Evolutionary conservation across 1,140 invertebrate genomes (phyloP).

Genomic region (Musca vetustissima): DNA sequence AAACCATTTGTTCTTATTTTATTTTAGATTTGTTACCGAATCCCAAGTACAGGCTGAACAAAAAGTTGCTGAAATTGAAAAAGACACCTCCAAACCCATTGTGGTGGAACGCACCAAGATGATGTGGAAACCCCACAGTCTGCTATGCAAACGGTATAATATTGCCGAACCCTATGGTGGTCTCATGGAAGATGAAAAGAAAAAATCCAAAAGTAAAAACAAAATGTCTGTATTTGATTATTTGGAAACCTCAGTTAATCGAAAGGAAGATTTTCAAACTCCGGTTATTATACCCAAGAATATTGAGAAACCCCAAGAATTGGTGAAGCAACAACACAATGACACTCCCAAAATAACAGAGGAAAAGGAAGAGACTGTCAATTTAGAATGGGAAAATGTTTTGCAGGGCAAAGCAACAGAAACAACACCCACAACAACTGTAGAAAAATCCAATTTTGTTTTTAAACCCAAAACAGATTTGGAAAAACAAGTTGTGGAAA

Average conservation of each 20-base stretch:
- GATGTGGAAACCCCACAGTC: slow-evolving; percentile 82
- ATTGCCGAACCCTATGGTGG: slow-evolving; percentile 80
- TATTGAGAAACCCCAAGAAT: slow-evolving; percentile 35
- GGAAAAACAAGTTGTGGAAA: slow-evolving; percentile 48
- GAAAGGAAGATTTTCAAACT: slow-evolving; percentile 60
- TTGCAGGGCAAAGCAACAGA: not conserved
- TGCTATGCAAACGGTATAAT: slow-evolving; percentile 93
- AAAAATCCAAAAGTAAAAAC: slow-evolving; percentile 61
- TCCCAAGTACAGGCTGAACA: slow-evolving; percentile 31
- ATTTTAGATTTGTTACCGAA: slow-evolving; percentile 38
- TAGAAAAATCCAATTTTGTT: not conserved
- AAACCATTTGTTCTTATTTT: slow-evolving; percentile 5
- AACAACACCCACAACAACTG: not conserved
- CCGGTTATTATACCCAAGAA: slow-evolving; percentile 48
- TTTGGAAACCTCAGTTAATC: slow-evolving; percentile 63
- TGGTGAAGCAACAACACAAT: slow-evolving; percentile 9
- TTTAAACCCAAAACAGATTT: slow-evolving; percentile 45
- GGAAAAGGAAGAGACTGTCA: not conserved
- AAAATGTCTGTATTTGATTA: slow-evolving; percentile 77
- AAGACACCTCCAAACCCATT: slow-evolving; percentile 32
- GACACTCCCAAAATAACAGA: not conserved
- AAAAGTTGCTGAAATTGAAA: slow-evolving; percentile 19
- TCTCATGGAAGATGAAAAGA: slow-evolving; percentile 41
- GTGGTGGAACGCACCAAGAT: slow-evolving; percentile 58
- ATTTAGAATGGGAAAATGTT: slow-evolving; percentile 12